Conservation (phyloP, 1,140 invertebrate species). For the Procambarus clarkii region DNA sequence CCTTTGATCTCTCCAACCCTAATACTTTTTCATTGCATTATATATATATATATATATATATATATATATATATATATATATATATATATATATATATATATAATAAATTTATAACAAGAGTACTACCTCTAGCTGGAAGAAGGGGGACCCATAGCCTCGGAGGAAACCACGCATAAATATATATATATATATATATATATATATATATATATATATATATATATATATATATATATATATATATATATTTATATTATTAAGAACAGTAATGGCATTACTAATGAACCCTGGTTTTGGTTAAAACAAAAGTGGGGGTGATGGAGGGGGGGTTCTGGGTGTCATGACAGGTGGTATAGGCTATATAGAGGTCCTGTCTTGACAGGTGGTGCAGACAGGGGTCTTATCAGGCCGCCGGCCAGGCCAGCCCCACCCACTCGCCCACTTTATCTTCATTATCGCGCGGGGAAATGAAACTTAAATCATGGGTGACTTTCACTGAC, state of each 20-base stretch:
- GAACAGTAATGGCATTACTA: too few relatives aligned
- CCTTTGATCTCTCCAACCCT: too few relatives aligned
- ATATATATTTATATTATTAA: slow-evolving; percentile 15
- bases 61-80: slow-evolving; percentile 14
- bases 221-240: slow-evolving; percentile 35
- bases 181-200: slow-evolving; percentile 18
- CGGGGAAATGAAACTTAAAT: neutral
- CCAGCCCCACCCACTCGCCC: neutral
- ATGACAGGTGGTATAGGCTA: too few relatives aligned
- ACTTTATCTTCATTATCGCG: neutral
- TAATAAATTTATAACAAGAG: too few relatives aligned
- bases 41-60: slow-evolving; percentile 16
- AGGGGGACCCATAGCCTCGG: too few relatives aligned
- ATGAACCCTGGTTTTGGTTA: too few relatives aligned
- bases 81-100: neutral
- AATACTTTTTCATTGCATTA: neutral
- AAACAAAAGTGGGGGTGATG: too few relatives aligned
- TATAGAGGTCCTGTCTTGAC: too few relatives aligned
- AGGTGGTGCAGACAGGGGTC: too few relatives aligned
- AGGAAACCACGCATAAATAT: too few relatives aligned
- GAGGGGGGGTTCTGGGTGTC: too few relatives aligned
- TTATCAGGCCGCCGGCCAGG: neutral
- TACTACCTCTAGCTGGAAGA: too few relatives aligned
- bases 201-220: slow-evolving; percentile 26
- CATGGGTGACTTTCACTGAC: neutral